phyloP scores from a whole-genome alignment of 2,888 invertebrate species.

The Ormyrus pomaceus region DNA sequence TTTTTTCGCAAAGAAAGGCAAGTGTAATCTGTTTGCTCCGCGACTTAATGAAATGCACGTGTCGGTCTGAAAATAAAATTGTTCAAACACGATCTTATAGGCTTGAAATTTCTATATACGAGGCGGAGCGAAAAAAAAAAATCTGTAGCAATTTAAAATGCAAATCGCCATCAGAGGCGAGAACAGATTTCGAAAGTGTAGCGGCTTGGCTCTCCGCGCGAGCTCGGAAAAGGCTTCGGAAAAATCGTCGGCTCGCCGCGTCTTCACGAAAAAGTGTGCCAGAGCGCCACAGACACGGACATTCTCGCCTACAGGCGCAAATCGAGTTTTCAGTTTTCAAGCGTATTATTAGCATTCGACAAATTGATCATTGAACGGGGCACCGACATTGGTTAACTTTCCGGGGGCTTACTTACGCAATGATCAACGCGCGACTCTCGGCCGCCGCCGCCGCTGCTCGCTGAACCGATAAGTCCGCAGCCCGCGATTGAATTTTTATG shows the following conservation, averaged over 20 bases:
- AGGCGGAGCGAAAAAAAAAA: no score
- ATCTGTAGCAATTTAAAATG: no score
- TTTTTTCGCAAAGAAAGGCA: no score
- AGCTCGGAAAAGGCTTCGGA: constrained; percentile 1
- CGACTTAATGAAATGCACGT: background rate
- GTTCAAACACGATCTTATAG: background rate
- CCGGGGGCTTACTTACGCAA: constrained; percentile 45
- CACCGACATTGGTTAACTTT: constrained; percentile 65
- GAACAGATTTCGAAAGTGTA: no score
- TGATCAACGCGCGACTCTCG: constrained; percentile 12
- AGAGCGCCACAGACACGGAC: background rate
- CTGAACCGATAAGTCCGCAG: constrained; percentile 67
- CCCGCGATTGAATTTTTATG: constrained; percentile 53
- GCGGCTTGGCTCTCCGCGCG: no score
- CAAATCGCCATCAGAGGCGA: no score
- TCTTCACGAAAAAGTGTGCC: constrained; percentile 4
- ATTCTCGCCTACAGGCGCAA: background rate
- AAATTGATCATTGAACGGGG: constrained; percentile 70
- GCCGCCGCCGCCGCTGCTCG: constrained; percentile 61
- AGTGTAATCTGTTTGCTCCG: background rate
- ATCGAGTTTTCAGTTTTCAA: constrained; percentile 34
- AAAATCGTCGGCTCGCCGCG: background rate
- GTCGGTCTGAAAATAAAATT: background rate
- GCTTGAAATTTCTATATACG: background rate
- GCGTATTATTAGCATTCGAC: constrained; percentile 60